Evolutionary conservation across 2,797 vertebrate species (phyloP).

Genomic region (Pseudomugil gertrudae): DNA sequence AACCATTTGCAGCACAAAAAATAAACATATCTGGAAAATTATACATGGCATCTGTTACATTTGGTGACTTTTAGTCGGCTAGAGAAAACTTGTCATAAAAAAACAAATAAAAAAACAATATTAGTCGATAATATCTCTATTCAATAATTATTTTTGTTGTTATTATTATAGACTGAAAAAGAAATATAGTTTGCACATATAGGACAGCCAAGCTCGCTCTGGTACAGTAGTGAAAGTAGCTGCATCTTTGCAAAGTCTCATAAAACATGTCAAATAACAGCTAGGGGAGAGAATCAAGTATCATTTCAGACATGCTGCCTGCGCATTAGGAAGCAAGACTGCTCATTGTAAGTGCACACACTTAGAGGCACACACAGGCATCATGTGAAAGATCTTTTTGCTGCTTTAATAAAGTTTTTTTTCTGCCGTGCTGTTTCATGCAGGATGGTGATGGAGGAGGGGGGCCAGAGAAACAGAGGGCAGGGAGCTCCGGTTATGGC

Average conservation of each 20-base stretch:
- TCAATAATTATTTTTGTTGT: too few relatives aligned
- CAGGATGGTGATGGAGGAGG: constrained; percentile 79
- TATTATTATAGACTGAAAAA: background rate
- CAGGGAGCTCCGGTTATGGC: constrained; percentile 27
- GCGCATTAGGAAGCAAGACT: background rate
- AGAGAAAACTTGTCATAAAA: too few relatives aligned
- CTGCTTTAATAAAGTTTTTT: background rate
- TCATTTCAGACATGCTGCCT: too few relatives aligned
- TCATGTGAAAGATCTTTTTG: background rate
- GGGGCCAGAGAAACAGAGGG: constrained; percentile 61
- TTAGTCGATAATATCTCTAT: too few relatives aligned
- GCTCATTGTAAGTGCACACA: background rate
- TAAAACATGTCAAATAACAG: background rate
- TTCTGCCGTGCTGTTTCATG: constrained; percentile 11
- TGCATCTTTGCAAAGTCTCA: background rate
- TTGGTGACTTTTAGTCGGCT: too few relatives aligned
- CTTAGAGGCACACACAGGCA: background rate
- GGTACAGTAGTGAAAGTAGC: background rate
- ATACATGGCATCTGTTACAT: too few relatives aligned
- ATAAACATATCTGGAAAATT: too few relatives aligned
- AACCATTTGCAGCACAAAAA: too few relatives aligned
- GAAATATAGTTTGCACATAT: background rate
- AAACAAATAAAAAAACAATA: too few relatives aligned
- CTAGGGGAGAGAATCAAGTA: background rate
- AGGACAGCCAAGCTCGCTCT: background rate